A percentile compares a stretch with the other conserved stretches of the same genome.
Conservation (phyloP, 2,113 vertebrate species). For the Motacilla alba region DNA sequence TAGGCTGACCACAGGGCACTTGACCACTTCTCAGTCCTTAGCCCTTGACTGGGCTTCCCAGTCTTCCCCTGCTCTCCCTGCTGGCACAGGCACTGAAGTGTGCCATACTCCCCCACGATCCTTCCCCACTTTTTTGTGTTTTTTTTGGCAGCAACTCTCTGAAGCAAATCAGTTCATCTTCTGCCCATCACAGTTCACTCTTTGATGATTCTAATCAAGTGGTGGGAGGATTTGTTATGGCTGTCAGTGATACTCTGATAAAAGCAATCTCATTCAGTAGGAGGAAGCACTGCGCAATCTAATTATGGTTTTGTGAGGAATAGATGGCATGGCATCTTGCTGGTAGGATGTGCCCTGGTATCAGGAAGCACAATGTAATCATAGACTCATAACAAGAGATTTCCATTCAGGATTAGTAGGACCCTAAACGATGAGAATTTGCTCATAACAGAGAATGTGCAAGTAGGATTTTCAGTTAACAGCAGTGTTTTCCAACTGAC, state of each 20-base stretch:
- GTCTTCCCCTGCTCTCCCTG: not conserved
- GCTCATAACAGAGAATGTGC: not conserved
- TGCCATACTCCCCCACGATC: rapidly evolving
- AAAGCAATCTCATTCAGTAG: not conserved
- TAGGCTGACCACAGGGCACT: rapidly evolving
- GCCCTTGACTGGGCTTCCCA: not conserved
- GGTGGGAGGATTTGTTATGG: not conserved
- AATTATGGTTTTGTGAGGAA: not conserved
- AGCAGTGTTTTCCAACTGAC: not conserved
- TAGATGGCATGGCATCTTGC: not conserved
- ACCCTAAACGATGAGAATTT: not conserved
- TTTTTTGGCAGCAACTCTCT: not conserved
- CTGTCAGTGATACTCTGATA: not conserved
- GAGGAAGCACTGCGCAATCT: rapidly evolving
- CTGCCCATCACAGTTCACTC: not conserved
- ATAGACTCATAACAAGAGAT: not conserved
- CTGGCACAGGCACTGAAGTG: not conserved
- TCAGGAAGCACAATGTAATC: not conserved
- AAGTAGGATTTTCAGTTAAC: not conserved
- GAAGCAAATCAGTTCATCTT: not conserved
- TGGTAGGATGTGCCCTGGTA: not conserved
- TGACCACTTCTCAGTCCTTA: no score
- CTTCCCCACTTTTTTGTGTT: not conserved
- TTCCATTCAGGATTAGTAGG: not conserved
- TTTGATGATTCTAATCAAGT: not conserved